These are phyloP conservation scores for Australoheros facetus DNA, from an alignment of 2,797 vertebrate species.

Conservation along the genomic window DNA sequence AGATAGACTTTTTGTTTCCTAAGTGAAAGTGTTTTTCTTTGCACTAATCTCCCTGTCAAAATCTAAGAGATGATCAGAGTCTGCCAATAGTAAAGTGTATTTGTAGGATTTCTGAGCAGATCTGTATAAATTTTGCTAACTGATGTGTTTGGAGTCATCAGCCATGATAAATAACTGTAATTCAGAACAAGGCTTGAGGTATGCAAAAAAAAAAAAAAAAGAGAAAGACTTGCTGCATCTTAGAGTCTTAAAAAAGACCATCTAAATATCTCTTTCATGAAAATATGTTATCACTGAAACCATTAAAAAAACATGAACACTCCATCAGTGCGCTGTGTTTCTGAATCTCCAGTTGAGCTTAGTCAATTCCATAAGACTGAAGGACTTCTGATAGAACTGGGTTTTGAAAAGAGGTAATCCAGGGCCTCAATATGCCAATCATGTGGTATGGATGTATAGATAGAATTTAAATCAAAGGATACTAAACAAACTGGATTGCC, in stretches of 20 bases:
- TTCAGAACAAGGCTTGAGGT: neutral
- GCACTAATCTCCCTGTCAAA: slow-evolving; percentile 2
- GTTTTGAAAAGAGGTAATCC: slow-evolving; percentile 1
- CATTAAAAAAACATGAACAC: neutral
- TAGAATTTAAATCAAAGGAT: neutral
- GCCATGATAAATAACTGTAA: neutral
- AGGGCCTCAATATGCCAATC: neutral
- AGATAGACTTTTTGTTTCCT: neutral
- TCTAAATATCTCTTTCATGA: neutral
- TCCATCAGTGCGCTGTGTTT: neutral
- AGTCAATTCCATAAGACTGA: neutral
- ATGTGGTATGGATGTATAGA: neutral
- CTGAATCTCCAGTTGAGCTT: neutral
- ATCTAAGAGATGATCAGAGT: neutral
- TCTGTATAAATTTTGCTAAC: neutral
- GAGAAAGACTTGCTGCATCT: neutral
- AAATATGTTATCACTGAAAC: neutral
- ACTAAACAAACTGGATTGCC: neutral
- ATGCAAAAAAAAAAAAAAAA: neutral
- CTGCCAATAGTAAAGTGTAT: neutral
- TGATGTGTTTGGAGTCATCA: neutral
- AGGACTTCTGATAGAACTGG: neutral
- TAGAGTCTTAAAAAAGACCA: neutral
- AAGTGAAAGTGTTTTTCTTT: neutral
- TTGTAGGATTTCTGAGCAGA: neutral